Base-by-base conservation (phyloP, 2,797 vertebrate genomes). In the Agapornis canus region DNA sequence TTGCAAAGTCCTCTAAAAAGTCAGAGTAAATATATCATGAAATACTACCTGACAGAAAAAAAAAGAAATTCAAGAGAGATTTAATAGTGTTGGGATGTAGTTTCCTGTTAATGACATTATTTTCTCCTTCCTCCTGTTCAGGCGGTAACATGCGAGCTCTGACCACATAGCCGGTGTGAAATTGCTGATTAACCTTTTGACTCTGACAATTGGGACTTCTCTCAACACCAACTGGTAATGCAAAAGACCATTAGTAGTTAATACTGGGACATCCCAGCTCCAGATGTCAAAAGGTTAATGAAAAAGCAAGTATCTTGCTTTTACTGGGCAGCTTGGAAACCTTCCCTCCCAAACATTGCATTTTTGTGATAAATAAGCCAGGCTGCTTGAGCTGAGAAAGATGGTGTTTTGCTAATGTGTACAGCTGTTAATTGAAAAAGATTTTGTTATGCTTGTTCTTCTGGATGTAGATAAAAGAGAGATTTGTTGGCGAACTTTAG, bases 341-440 rank as follows among this genome's bases (percentile, higher is more conserved):
- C 94, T 96, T 93, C 56, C 54, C 86, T 77, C 80, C 37, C 61
- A 68, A 94, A 70, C 90, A 90, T 97, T 91, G 97, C 89, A 66
- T 77, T 95, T 96, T 94, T 94, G 77, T 76, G 92, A 96, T 96
- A 96, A 96, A 95, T 89, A 95, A 92, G 39, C 83, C 92, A 94
- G 94, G 64, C 61, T 85, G 52, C 64, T 79, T 81, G 57, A 88
- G 75, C 88, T 88, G 95, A 95, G 96, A 96, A 97, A 96, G 97
- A 86, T 5, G 66, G 92, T 91, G 86, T 96, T 97, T 95, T 92
- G 82, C 68, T 96, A 95, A 91, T 89, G 93, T 94, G 91, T 97
- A 93, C 95, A 97, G 97, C 96, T 97, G 97, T 95, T 98, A 97
- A 97, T 97, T 98, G 96, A 96, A 97, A 97, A 97, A 93, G 64